phyloP scores from a whole-genome alignment of 1,140 invertebrate species.

The Cryptotermes secundus region DNA sequence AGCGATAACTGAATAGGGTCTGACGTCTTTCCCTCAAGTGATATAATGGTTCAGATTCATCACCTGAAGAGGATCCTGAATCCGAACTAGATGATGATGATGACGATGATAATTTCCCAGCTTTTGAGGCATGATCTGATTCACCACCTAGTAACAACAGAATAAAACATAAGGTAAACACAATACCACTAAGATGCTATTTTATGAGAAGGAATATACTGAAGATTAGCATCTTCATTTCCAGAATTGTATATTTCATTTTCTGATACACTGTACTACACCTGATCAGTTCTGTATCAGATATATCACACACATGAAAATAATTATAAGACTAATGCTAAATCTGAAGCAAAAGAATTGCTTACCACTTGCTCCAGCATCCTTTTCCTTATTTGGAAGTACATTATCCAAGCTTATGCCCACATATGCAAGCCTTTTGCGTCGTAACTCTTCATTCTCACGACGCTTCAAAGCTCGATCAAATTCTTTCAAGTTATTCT shows the following conservation, averaged over 20 bases:
- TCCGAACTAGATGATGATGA: constrained; percentile 28
- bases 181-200: too few species aligned
- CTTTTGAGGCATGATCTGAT: constrained; percentile 14
- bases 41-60: constrained; percentile 71
- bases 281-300: too few species aligned
- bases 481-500: constrained; percentile 59
- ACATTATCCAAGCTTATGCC: constrained; percentile 77
- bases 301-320: too few species aligned
- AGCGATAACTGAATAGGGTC: constrained; percentile 76
- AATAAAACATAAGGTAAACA: too few species aligned
- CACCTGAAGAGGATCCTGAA: constrained; percentile 36
- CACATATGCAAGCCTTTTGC: constrained; percentile 72
- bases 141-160: constrained; percentile 23
- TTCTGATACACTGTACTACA: too few species aligned
- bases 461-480: constrained; percentile 57
- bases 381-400: constrained; percentile 46
- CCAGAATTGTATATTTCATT: too few species aligned
- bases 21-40: constrained; percentile 72
- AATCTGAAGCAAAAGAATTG: neutral
- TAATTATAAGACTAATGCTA: too few species aligned
- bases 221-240: too few species aligned
- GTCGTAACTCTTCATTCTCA: constrained; percentile 66
- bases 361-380: constrained; percentile 22
- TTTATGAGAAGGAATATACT: too few species aligned
- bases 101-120: neutral